phyloP scores from a whole-genome alignment of 2,797 vertebrate species.

The Sebastes matsubarae region DNA sequence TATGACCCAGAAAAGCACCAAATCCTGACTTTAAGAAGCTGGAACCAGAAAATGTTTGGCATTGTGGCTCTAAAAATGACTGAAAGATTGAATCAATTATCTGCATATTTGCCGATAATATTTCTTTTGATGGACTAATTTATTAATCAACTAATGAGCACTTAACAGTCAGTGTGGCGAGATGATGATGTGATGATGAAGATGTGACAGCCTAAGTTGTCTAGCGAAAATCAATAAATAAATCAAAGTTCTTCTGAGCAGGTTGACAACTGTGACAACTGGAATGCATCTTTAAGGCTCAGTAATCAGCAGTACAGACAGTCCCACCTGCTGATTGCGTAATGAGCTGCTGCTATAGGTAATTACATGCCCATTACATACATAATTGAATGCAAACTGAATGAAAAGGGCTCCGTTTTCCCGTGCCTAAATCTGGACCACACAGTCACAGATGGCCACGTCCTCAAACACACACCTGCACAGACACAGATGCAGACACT shows the following conservation, averaged over 20 bases:
- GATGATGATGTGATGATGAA: not conserved
- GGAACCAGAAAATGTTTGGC: not conserved
- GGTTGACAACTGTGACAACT: not conserved
- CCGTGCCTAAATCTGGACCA: not conserved
- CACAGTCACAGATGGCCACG: not conserved
- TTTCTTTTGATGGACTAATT: not conserved
- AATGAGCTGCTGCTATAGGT: slow-evolving; percentile 24
- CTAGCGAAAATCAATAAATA: not conserved
- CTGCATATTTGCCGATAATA: not conserved
- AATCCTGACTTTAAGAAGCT: not conserved
- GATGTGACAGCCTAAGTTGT: not conserved
- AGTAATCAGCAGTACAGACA: slow-evolving; percentile 28
- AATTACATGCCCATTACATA: slow-evolving; percentile 41
- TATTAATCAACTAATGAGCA: not conserved
- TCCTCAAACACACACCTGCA: not conserved
- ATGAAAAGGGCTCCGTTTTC: not conserved
- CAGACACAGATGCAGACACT: not conserved
- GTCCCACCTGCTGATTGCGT: slow-evolving; percentile 15
- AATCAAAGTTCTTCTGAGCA: not conserved
- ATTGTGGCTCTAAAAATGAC: not conserved
- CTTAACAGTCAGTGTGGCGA: not conserved
- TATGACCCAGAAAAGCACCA: not conserved
- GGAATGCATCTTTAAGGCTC: slow-evolving; percentile 13
- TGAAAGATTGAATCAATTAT: not conserved
- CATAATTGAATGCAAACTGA: slow-evolving; percentile 3